Evolutionary conservation across 2,113 vertebrate genomes (phyloP).

Genomic region (Tricholaema leucomelas): DNA sequence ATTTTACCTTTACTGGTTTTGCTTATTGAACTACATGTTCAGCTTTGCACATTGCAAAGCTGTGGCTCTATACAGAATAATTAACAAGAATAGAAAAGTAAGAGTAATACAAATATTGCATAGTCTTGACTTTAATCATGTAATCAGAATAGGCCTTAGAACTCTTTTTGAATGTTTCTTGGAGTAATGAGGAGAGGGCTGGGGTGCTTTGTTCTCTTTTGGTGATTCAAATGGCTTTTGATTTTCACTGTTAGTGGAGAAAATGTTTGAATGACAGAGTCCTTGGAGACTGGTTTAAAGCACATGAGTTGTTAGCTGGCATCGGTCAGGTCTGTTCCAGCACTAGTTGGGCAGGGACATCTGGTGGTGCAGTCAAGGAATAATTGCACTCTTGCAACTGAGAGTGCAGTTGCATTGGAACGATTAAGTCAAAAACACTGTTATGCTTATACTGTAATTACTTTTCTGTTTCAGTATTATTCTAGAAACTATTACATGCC

Average conservation of each 20-base stretch:
- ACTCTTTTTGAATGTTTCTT: not conserved
- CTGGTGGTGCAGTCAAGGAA: slow-evolving; percentile 68
- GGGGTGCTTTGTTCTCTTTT: not conserved
- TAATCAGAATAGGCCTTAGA: not conserved
- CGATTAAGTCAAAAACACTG: not conserved
- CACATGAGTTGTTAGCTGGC: not conserved
- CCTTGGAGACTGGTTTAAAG: not conserved
- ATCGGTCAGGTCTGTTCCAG: not conserved
- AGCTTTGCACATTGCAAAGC: not conserved
- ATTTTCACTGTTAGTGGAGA: not conserved
- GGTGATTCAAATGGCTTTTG: not conserved
- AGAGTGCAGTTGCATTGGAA: not conserved
- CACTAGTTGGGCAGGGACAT: slow-evolving; percentile 65
- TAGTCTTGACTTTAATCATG: not conserved
- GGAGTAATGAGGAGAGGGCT: not conserved
- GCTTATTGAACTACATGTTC: not conserved
- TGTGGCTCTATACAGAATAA: not conserved
- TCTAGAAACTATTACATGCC: not conserved
- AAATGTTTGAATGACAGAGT: not conserved
- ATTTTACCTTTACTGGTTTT: not conserved
- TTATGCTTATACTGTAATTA: not conserved
- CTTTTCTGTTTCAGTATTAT: not conserved
- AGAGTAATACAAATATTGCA: not conserved
- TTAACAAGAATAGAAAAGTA: not conserved
- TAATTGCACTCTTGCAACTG: not conserved